Evolutionary conservation across 2,888 invertebrate species (phyloP).

Genomic region (Bhutanitis thaidina): DNA sequence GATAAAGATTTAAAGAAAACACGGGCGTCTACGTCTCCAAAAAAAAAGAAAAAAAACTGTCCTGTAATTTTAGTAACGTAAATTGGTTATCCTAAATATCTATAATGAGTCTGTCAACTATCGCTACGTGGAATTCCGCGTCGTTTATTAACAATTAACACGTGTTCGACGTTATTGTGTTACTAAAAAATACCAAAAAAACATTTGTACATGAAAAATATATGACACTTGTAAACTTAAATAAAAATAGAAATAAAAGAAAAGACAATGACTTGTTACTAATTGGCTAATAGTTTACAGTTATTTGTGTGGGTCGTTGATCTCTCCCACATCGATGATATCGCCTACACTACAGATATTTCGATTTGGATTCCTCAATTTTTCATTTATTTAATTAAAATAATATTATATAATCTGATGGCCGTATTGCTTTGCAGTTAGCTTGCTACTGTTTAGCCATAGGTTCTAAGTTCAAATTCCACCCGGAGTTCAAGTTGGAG

Average conservation of each 20-base stretch:
- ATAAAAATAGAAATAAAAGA: neutral
- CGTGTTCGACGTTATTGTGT: neutral
- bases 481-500: no score
- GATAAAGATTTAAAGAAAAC: no score
- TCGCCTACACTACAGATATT: constrained; percentile 21
- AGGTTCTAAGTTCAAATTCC: no score
- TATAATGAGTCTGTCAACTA: constrained; percentile 6
- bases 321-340: constrained; percentile 34
- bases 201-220: neutral
- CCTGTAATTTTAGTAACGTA: no score
- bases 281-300: constrained; percentile 29
- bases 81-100: neutral
- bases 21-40: no score
- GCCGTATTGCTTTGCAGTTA: no score
- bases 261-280: constrained; percentile 11
- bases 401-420: neutral
- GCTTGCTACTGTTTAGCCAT: no score
- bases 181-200: neutral
- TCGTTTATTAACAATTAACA: constrained; percentile 9
- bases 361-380: neutral
- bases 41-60: no score
- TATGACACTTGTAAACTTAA: neutral
- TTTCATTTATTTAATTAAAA: neutral
- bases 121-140: constrained; percentile 1
- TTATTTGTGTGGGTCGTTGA: constrained; percentile 28